These are phyloP conservation scores for Nebria brevicollis DNA, from an alignment of 2,888 invertebrate species.

Conservation along the genomic window DNA sequence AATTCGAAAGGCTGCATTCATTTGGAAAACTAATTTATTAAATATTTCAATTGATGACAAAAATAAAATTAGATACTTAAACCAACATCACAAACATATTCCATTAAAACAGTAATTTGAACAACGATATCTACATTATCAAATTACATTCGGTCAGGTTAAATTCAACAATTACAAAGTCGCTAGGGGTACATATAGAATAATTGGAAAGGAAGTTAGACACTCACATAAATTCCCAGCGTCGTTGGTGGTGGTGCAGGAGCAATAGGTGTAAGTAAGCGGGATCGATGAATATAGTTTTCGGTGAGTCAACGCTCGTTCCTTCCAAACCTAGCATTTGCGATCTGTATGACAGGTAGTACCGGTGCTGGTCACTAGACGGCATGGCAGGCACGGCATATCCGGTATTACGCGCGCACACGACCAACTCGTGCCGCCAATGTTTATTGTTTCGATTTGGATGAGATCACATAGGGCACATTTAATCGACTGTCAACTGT, in stretches of 20 bases:
- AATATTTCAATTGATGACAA: background rate
- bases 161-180: background rate
- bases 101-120: background rate
- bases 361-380: background rate
- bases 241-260: background rate
- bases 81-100: background rate
- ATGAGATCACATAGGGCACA: background rate
- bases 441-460: conserved; percentile 16
- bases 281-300: background rate
- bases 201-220: background rate
- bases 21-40: too few species aligned
- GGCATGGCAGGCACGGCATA: background rate
- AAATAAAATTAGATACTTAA: background rate
- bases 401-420: conserved; percentile 17
- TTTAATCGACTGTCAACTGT: conserved; percentile 11
- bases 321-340: background rate
- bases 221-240: background rate
- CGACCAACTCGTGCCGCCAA: conserved; percentile 1
- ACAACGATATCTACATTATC: background rate
- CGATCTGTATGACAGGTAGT: background rate
- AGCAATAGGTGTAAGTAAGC: background rate
- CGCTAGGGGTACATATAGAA: background rate
- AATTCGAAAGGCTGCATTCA: background rate
- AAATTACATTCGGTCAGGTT: background rate
- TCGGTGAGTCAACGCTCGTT: background rate